These are phyloP conservation scores for Hippocampus abdominalis DNA, from an alignment of 2,113 vertebrate genomes.

Conservation along the genomic window DNA sequence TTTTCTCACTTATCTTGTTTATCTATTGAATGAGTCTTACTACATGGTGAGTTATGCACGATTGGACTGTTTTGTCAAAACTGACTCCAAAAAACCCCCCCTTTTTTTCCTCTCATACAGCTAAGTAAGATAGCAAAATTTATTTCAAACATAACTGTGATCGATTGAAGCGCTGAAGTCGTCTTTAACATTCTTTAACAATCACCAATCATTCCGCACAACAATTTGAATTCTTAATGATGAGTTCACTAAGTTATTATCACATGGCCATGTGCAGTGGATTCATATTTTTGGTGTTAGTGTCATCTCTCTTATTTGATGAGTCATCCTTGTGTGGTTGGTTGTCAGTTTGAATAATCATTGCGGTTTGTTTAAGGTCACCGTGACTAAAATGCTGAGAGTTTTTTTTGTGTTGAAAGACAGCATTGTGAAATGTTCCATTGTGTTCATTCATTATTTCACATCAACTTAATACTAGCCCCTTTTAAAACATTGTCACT, in stretches of 20 bases:
- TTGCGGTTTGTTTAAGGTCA: constrained; percentile 11
- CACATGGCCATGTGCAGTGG: neutral
- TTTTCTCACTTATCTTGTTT: neutral
- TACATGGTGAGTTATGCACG: neutral
- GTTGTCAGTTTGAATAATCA: neutral
- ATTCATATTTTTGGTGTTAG: constrained; percentile 37
- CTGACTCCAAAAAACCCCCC: no score
- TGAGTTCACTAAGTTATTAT: neutral
- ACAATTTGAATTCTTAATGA: neutral
- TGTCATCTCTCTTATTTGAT: constrained; percentile 30
- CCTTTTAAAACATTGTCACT: constrained; percentile 5
- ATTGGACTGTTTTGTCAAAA: neutral
- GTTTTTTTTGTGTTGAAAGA: neutral
- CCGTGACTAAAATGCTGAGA: neutral
- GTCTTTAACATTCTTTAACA: neutral
- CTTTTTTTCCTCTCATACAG: no score
- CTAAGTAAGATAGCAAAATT: no score
- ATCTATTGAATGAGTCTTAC: no score
- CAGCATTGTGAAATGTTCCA: neutral
- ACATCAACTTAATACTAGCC: neutral
- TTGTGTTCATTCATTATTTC: neutral
- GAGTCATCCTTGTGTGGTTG: constrained; percentile 44
- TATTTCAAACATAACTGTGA: no score
- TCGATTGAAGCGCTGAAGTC: no score
- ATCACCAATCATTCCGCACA: constrained; percentile 8